phyloP scores from a whole-genome alignment of 2,113 vertebrate species.

The Crypturellus undulatus region DNA sequence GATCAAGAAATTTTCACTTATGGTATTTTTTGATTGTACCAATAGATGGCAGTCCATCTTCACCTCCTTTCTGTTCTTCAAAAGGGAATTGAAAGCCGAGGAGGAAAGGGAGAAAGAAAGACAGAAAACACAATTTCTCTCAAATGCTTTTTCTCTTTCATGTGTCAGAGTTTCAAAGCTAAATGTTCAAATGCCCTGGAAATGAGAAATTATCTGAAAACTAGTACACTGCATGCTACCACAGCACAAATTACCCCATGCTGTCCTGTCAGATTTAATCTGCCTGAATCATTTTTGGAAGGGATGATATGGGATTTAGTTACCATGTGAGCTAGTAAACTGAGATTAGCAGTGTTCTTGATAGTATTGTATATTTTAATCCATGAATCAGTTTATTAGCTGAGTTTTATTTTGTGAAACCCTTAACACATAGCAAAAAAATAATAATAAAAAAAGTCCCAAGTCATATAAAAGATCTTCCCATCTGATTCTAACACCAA shows the following conservation, averaged over 20 bases:
- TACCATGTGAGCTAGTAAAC: constrained; percentile 11
- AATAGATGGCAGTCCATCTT: constrained; percentile 74
- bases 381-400: background rate
- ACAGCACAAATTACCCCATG: constrained; percentile 67
- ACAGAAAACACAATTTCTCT: constrained; percentile 35
- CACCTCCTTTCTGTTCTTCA: background rate
- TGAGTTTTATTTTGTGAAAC: background rate
- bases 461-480: background rate
- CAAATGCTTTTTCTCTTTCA: constrained; percentile 31
- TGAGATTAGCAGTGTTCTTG: constrained; percentile 18
- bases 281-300: constrained; percentile 56
- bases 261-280: constrained; percentile 72
- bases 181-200: constrained; percentile 56
- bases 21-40: constrained; percentile 5
- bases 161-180: constrained; percentile 67
- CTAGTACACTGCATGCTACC: constrained; percentile 57
- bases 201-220: constrained; percentile 71
- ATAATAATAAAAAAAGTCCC: background rate
- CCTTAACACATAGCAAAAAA: background rate
- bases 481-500: background rate
- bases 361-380: constrained; percentile 17
- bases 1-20: background rate
- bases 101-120: constrained; percentile 26
- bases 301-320: constrained; percentile 51
- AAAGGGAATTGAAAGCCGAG: constrained; percentile 8